phyloP scores from a whole-genome alignment of 2,113 vertebrate species.

The Cynoglossus semilaevis region DNA sequence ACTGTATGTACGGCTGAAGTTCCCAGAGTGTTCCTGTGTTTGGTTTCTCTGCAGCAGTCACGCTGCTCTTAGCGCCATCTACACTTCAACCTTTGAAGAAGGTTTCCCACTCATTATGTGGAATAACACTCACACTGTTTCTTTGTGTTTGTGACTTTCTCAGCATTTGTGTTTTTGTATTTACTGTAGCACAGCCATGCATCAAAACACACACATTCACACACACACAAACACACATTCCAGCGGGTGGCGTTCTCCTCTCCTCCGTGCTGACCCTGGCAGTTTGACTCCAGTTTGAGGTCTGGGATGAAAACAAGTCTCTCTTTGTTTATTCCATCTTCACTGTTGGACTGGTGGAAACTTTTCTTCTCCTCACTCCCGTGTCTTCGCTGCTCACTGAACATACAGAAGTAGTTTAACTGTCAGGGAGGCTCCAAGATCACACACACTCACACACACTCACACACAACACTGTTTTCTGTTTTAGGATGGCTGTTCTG shows the following conservation, averaged over 20 bases:
- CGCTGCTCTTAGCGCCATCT: neutral
- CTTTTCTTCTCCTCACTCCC: neutral
- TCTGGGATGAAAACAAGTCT: conserved; percentile 41
- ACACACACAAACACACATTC: conserved; percentile 26
- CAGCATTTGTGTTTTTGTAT: conserved; percentile 45
- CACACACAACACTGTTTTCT: no score
- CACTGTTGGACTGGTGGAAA: conserved; percentile 15
- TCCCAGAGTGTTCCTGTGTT: conserved; percentile 2
- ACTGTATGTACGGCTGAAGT: no score
- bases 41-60: neutral
- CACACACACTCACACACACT: no score
- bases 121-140: neutral
- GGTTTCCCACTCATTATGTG: conserved; percentile 22
- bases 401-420: no score
- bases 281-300: conserved; percentile 21
- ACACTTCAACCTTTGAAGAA: neutral
- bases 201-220: conserved; percentile 17
- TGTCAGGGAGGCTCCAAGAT: no score
- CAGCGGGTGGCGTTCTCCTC: conserved; percentile 38
- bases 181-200: conserved; percentile 33
- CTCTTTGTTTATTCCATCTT: conserved; percentile 46
- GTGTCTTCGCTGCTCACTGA: neutral
- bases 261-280: conserved; percentile 24
- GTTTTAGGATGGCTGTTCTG: no score
- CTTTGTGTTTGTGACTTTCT: conserved; percentile 11